These are phyloP conservation scores for Galaxea fascicularis DNA, from an alignment of 92 coral and sea anemone species.

Conservation along the genomic window DNA sequence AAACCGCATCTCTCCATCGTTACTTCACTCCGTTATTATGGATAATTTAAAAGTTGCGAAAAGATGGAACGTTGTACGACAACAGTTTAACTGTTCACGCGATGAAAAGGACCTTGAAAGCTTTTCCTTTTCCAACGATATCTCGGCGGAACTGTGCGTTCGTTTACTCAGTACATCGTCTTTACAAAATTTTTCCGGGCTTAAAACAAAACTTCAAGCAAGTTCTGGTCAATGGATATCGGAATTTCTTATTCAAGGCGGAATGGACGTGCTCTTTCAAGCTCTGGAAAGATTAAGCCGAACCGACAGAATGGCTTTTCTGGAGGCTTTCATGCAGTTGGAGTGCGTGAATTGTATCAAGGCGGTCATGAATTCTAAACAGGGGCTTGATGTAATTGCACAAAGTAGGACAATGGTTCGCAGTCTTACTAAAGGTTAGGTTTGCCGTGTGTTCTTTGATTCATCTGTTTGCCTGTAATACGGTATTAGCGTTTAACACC, in stretches of 20 bases:
- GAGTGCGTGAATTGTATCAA: slow-evolving; percentile 96
- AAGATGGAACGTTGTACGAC: slow-evolving; percentile 68
- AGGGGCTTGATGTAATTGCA: slow-evolving; percentile 84
- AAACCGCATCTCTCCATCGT: not conserved
- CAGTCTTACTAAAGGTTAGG: slow-evolving; percentile 83
- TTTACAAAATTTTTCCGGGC: slow-evolving; percentile 88
- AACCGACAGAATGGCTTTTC: slow-evolving; percentile 61
- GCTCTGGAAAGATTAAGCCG: slow-evolving; percentile 76
- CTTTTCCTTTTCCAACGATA: slow-evolving; percentile 70
- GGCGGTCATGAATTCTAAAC: slow-evolving; percentile 91
- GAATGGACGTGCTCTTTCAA: slow-evolving; percentile 87
- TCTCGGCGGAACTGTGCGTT: slow-evolving; percentile 91
- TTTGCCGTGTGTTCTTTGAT: not conserved
- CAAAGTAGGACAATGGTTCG: slow-evolving; percentile 71
- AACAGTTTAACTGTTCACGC: slow-evolving; percentile 29
- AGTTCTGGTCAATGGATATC: slow-evolving; percentile 87
- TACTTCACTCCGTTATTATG: slow-evolving; percentile 42
- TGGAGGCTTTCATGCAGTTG: slow-evolving; percentile 87
- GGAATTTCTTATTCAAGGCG: slow-evolving; percentile 85
- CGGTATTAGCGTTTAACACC: not conserved
- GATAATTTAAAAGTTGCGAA: slow-evolving; percentile 37
- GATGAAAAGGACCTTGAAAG: slow-evolving; percentile 31
- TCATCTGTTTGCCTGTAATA: not conserved
- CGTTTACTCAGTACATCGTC: slow-evolving; percentile 80
- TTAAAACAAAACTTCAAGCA: slow-evolving; percentile 77